These are phyloP conservation scores for Lepidurus apus DNA, from an alignment of 1,140 invertebrate species.

Conservation along the genomic window DNA sequence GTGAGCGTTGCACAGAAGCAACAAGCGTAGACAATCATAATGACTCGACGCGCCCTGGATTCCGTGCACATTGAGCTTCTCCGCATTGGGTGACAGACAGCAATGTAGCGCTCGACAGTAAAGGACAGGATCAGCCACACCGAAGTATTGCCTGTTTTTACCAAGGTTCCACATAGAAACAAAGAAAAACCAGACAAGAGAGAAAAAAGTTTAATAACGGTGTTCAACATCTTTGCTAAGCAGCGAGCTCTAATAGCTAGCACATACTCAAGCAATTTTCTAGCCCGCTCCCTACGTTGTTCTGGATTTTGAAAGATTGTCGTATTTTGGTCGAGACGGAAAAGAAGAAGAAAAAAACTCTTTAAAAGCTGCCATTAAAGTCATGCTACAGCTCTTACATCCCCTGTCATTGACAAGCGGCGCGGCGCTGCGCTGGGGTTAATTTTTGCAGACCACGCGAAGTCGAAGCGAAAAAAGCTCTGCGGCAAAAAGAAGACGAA, in stretches of 20 bases:
- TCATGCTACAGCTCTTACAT: too few species aligned
- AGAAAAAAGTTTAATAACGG: too few species aligned
- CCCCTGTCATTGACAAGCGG: too few species aligned
- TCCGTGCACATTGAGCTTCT: slow-evolving; percentile 60
- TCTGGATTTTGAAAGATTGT: not conserved
- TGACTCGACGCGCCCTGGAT: slow-evolving; percentile 50
- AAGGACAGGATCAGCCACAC: slow-evolving; percentile 73
- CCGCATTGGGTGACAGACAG: slow-evolving; percentile 67
- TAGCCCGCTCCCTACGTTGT: not conserved
- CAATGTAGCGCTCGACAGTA: slow-evolving; percentile 70
- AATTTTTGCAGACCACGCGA: too few species aligned
- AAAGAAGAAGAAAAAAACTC: too few species aligned
- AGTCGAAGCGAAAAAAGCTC: too few species aligned
- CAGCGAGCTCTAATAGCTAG: too few species aligned
- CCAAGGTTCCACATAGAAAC: not conserved
- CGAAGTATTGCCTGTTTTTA: slow-evolving; percentile 56
- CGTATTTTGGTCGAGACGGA: not conserved
- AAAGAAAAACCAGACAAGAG: too few species aligned
- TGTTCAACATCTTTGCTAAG: too few species aligned
- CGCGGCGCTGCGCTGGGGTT: too few species aligned
- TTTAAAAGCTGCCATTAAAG: too few species aligned
- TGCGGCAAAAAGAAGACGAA: too few species aligned
- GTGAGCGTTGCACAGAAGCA: slow-evolving; percentile 58
- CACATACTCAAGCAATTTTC: not conserved
- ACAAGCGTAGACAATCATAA: slow-evolving; percentile 55